Conservation (phyloP, 1,140 invertebrate genomes). For the Pteromalus puparum region DNA sequence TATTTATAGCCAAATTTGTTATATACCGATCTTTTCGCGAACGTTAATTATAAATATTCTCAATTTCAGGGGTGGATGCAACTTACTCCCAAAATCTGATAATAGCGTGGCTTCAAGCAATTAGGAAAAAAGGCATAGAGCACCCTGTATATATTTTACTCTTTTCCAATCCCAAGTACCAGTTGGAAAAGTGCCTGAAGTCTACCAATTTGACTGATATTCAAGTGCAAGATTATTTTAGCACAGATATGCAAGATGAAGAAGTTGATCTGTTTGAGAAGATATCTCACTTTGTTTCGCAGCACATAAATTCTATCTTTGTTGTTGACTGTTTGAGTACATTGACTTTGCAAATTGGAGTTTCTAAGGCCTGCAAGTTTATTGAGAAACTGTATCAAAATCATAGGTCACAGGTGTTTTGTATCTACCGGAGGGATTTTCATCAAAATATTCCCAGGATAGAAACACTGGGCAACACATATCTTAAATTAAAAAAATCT, state of each 20-base stretch:
- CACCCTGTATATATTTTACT: slow-evolving; percentile 59
- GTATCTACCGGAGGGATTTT: slow-evolving; percentile 69
- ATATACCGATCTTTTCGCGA: background rate
- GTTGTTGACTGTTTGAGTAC: slow-evolving; percentile 70
- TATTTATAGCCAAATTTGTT: background rate
- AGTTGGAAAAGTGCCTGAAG: slow-evolving; percentile 55
- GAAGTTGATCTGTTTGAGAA: slow-evolving; percentile 58
- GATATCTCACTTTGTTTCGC: slow-evolving; percentile 54
- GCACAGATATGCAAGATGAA: slow-evolving; percentile 56
- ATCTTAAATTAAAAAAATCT: slow-evolving; percentile 63
- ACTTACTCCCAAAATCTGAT: slow-evolving; percentile 62
- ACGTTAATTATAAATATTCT: background rate
- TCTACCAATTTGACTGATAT: slow-evolving; percentile 58
- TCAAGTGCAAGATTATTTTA: slow-evolving; percentile 67
- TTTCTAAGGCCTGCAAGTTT: slow-evolving; percentile 62
- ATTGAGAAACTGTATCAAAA: slow-evolving; percentile 63
- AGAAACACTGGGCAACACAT: slow-evolving; percentile 67
- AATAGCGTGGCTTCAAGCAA: slow-evolving; percentile 67
- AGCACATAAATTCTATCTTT: slow-evolving; percentile 58
- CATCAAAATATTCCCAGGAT: slow-evolving; percentile 63
- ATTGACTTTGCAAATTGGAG: slow-evolving; percentile 62
- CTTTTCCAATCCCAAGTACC: slow-evolving; percentile 62
- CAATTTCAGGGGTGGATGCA: slow-evolving; percentile 61
- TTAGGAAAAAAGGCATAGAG: slow-evolving; percentile 55
- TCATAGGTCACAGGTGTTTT: slow-evolving; percentile 63